Percentiles rank a stretch among this genome's conserved stretches.
Evolutionary conservation across 1,140 invertebrate species (phyloP).

Genomic region (Anoplolepis gracilipes): DNA sequence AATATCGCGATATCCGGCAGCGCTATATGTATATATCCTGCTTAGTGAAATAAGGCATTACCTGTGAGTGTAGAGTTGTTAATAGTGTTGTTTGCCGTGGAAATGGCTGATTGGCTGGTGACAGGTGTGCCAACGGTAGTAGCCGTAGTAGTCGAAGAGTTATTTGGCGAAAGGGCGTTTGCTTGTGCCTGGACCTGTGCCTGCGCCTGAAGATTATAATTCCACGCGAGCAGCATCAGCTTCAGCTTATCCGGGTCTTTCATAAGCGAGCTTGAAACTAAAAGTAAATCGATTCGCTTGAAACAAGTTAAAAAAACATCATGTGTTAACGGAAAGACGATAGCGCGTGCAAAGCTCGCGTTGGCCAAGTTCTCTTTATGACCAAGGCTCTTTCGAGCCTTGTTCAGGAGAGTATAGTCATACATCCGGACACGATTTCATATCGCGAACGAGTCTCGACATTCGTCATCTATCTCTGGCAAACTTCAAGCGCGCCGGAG

Average conservation of each 20-base stretch:
- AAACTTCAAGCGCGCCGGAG: constrained; percentile 22
- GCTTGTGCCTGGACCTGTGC: constrained; percentile 81
- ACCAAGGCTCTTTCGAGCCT: constrained; percentile 13
- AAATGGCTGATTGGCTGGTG: constrained; percentile 85
- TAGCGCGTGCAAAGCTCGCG: constrained; percentile 3
- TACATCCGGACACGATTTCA: constrained; percentile 1
- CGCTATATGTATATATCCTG: background rate
- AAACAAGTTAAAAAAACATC: constrained; percentile 47
- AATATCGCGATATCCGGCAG: background rate
- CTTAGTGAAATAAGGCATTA: constrained; percentile 75
- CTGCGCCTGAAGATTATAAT: constrained; percentile 89
- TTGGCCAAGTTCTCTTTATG: background rate
- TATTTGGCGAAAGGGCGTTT: constrained; percentile 85
- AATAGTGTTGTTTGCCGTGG: constrained; percentile 85
- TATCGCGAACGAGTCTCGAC: constrained; percentile 42
- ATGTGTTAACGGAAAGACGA: background rate
- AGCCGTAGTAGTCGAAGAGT: constrained; percentile 84
- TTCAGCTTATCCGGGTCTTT: constrained; percentile 94
- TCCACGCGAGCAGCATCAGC: constrained; percentile 94
- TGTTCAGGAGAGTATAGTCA: constrained; percentile 6
- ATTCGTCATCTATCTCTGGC: constrained; percentile 51
- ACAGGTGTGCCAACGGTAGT: constrained; percentile 84
- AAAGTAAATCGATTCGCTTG: constrained; percentile 82
- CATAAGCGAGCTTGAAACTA: constrained; percentile 87
- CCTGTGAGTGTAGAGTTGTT: constrained; percentile 85